phyloP scores from a whole-genome alignment of 2,797 vertebrate species.

The Dendrocincla tyrannina region DNA sequence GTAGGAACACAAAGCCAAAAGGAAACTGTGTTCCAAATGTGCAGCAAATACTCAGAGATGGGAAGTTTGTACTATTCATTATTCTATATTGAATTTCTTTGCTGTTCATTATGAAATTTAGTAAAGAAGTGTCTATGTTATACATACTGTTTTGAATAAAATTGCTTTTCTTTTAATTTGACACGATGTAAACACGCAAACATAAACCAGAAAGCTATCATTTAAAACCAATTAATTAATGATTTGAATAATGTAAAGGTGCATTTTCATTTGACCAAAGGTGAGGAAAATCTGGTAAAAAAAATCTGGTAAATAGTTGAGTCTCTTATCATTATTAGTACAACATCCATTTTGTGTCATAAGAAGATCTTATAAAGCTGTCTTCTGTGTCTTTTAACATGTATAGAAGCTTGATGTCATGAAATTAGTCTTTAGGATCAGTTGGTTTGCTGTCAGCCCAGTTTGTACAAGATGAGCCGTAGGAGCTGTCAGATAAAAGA shows the following conservation, averaged over 20 bases:
- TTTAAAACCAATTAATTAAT: background rate
- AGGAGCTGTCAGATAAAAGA: constrained; percentile 7
- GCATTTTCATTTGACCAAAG: background rate
- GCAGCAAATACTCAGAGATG: background rate
- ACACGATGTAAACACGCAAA: background rate
- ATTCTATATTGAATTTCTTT: background rate
- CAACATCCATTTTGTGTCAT: background rate
- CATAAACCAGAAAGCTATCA: background rate
- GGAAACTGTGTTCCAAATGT: background rate
- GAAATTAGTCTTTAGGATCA: constrained; percentile 11
- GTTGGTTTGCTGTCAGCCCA: background rate
- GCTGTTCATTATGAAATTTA: background rate
- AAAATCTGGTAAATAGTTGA: background rate
- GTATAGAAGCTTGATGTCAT: background rate
- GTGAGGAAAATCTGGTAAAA: background rate
- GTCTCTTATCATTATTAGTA: background rate
- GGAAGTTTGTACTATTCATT: background rate
- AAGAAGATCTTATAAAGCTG: background rate
- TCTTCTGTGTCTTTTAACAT: background rate
- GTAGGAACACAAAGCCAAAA: background rate
- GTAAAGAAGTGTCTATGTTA: background rate
- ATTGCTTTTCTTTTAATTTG: background rate
- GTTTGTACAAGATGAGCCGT: background rate
- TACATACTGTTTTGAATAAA: background rate
- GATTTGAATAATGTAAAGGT: background rate